phyloP scores from a whole-genome alignment of 2,888 invertebrate genomes.

The Nineta flava region DNA sequence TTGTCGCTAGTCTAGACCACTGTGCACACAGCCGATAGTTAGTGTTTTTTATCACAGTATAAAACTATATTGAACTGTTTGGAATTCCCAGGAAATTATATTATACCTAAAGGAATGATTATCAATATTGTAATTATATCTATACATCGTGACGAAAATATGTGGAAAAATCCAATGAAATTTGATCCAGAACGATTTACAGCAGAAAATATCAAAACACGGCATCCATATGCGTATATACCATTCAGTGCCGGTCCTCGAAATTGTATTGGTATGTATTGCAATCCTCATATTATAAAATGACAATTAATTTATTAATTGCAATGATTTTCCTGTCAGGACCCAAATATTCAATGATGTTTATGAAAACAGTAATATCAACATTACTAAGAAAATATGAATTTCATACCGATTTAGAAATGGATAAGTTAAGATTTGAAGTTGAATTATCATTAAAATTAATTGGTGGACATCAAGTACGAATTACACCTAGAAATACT shows the following conservation, averaged over 20 bases:
- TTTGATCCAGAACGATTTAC: slow-evolving; percentile 1
- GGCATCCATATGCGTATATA: background rate
- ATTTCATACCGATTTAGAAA: background rate
- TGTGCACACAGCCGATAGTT: no score
- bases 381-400: background rate
- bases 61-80: no score
- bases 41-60: no score
- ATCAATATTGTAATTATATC: background rate
- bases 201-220: background rate
- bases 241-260: background rate
- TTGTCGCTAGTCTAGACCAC: no score
- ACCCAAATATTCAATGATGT: background rate
- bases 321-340: background rate
- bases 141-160: background rate
- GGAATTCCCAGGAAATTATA: background rate
- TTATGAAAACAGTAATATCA: background rate
- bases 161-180: background rate
- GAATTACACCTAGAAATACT: no score
- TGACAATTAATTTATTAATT: background rate
- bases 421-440: background rate
- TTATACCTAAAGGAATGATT: background rate
- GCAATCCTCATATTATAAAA: background rate
- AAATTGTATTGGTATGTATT: background rate
- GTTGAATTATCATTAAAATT: background rate
- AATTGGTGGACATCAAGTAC: background rate